phyloP scores from a whole-genome alignment of 2,113 vertebrate species.

The Eonycteris spelaea region DNA sequence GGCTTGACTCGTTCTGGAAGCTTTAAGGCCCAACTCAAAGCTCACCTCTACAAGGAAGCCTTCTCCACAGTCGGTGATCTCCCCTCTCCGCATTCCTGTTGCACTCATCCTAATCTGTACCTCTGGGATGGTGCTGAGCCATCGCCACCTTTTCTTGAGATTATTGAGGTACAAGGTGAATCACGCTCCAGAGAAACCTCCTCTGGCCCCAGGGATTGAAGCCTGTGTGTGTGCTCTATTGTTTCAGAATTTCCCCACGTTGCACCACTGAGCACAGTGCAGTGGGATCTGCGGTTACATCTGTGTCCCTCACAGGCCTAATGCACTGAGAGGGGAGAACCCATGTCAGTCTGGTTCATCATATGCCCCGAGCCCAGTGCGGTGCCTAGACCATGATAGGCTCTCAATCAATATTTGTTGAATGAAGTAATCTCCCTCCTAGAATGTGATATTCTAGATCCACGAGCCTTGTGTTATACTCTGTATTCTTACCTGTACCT shows the following conservation, averaged over 20 bases:
- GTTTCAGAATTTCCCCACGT: not conserved
- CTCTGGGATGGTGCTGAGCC: not conserved
- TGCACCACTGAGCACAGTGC: not conserved
- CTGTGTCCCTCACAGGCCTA: not conserved
- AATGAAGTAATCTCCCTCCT: not conserved
- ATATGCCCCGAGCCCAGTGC: not conserved
- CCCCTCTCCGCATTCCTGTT: fast-evolving
- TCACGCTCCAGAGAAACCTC: not conserved
- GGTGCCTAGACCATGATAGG: not conserved
- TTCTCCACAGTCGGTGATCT: not conserved
- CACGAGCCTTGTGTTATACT: not conserved
- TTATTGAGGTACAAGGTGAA: not conserved
- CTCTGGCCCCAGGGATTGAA: not conserved
- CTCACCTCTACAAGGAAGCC: not conserved
- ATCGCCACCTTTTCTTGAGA: not conserved
- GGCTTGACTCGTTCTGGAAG: not conserved
- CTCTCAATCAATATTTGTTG: not conserved
- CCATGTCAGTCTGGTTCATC: not conserved
- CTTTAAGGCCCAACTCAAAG: not conserved
- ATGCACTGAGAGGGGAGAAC: not conserved
- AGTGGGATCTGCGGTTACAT: fast-evolving
- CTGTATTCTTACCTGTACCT: not conserved
- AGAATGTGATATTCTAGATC: not conserved
- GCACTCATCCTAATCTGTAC: not conserved
- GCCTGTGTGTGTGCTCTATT: not conserved